A percentile compares a stretch with the other conserved stretches of the same genome.
These are phyloP conservation scores for Phylloscopus collybita DNA, from an alignment of 2,797 vertebrate genomes.

Conservation along the genomic window DNA sequence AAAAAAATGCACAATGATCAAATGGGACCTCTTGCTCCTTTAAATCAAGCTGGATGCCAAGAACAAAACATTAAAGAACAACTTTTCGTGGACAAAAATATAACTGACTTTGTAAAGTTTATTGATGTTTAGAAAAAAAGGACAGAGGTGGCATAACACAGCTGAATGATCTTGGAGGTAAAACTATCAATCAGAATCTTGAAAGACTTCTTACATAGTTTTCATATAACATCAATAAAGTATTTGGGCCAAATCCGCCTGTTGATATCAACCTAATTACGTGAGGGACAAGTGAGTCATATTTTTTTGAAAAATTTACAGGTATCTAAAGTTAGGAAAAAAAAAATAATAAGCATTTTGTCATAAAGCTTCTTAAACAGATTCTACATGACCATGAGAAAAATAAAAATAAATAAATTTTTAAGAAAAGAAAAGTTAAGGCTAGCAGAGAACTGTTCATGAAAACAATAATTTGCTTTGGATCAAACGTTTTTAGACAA, in stretches of 20 bases:
- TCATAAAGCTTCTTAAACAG: neutral
- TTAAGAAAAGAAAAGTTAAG: neutral
- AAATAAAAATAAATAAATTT: neutral
- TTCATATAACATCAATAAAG: neutral
- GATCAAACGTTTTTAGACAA: neutral
- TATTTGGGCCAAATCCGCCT: neutral
- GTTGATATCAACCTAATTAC: neutral
- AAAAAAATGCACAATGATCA: neutral
- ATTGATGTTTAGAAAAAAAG: neutral
- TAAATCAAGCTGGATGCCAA: neutral
- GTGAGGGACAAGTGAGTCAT: neutral
- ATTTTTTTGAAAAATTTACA: neutral
- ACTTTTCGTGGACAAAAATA: neutral
- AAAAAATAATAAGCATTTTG: neutral
- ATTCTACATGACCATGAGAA: rapidly evolving
- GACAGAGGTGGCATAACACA: neutral
- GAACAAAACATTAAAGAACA: neutral
- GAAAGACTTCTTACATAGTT: neutral
- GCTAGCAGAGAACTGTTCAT: neutral
- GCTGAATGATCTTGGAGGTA: neutral
- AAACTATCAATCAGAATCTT: neutral
- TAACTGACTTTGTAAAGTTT: neutral
- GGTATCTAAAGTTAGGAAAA: neutral
- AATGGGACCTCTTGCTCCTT: neutral
- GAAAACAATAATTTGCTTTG: neutral